phyloP scores from a whole-genome alignment of 2,888 invertebrate species.

The Drosophila bunnanda region DNA sequence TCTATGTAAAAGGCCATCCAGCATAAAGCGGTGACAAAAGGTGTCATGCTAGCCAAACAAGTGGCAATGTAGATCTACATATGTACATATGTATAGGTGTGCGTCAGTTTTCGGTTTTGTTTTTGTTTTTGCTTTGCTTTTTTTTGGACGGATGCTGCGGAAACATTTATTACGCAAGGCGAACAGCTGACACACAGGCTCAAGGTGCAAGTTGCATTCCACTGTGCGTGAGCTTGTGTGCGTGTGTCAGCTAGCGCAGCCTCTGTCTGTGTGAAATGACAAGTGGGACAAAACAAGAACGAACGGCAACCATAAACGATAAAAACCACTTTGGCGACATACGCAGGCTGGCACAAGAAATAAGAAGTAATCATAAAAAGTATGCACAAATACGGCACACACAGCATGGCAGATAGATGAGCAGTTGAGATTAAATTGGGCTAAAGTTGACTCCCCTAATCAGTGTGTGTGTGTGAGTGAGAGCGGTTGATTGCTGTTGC shows the following conservation, averaged over 20 bases:
- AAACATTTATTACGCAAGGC: constrained; percentile 35
- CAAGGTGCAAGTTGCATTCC: constrained; percentile 39
- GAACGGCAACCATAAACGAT: constrained; percentile 32
- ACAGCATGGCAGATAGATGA: constrained; percentile 55
- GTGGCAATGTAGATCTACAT: constrained; percentile 2
- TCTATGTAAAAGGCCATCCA: constrained; percentile 25
- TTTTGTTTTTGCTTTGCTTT: constrained; percentile 1
- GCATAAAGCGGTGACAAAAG: constrained; percentile 26
- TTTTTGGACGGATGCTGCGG: constrained; percentile 28
- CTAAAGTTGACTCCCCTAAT: constrained; percentile 46
- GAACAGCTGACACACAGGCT: constrained; percentile 29
- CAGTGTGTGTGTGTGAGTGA: constrained; percentile 19
- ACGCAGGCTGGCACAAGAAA: constrained; percentile 61
- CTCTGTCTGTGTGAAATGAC: constrained; percentile 34
- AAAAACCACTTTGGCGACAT: constrained; percentile 53
- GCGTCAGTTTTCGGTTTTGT: constrained; percentile 1
- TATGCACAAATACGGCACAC: constrained; percentile 41
- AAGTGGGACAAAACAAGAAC: constrained; percentile 63
- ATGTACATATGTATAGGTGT: constrained; percentile 1
- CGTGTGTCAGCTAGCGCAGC: constrained; percentile 4
- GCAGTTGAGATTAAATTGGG: constrained; percentile 68
- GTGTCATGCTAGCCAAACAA: constrained; percentile 23
- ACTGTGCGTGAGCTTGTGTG: constrained; percentile 31
- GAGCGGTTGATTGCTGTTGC: constrained; percentile 62
- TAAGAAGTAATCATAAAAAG: constrained; percentile 32